phyloP scores from a whole-genome alignment of 2,888 invertebrate genomes.

The Frankliniella fusca region DNA sequence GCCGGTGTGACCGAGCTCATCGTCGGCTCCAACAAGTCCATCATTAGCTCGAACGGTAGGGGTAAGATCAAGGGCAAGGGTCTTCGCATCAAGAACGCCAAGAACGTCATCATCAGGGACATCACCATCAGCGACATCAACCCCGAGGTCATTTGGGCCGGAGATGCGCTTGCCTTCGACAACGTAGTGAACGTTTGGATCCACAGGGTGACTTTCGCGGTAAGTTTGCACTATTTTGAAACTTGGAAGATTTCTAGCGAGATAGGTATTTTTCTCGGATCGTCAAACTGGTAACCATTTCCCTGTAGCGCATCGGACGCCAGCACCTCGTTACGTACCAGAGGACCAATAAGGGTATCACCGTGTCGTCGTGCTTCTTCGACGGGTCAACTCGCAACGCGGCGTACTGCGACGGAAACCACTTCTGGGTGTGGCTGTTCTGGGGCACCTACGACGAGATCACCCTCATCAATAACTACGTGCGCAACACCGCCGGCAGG shows the following conservation, averaged over 20 bases:
- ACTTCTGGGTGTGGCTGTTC: slow-evolving; percentile 34
- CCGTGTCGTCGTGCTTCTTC: slow-evolving; percentile 28
- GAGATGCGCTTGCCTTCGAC: slow-evolving; percentile 30
- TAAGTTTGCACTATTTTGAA: background rate
- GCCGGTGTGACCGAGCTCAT: slow-evolving; percentile 25
- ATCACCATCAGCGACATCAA: slow-evolving; percentile 30
- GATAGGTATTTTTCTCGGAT: background rate
- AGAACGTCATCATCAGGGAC: slow-evolving; percentile 30
- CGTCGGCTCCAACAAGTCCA: slow-evolving; percentile 32
- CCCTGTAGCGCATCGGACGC: slow-evolving; percentile 29
- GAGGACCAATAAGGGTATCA: background rate
- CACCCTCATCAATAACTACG: slow-evolving; percentile 29
- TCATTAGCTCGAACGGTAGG: background rate
- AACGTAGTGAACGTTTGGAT: slow-evolving; percentile 29
- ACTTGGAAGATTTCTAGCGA: background rate
- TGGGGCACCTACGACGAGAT: slow-evolving; percentile 29
- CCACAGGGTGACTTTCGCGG: slow-evolving; percentile 25
- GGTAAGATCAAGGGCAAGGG: slow-evolving; percentile 31
- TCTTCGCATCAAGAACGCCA: slow-evolving; percentile 5
- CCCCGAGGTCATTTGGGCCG: slow-evolving; percentile 30
- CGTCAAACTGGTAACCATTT: background rate
- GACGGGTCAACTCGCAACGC: slow-evolving; percentile 28
- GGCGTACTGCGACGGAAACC: slow-evolving; percentile 29
- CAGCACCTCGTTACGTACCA: slow-evolving; percentile 32
- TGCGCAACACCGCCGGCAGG: slow-evolving; percentile 28